Evolutionary conservation across 2,888 invertebrate genomes (phyloP), one percentile per base, ranked within the genome.

Genomic region (Temnothorax unifasciatus): DNA sequence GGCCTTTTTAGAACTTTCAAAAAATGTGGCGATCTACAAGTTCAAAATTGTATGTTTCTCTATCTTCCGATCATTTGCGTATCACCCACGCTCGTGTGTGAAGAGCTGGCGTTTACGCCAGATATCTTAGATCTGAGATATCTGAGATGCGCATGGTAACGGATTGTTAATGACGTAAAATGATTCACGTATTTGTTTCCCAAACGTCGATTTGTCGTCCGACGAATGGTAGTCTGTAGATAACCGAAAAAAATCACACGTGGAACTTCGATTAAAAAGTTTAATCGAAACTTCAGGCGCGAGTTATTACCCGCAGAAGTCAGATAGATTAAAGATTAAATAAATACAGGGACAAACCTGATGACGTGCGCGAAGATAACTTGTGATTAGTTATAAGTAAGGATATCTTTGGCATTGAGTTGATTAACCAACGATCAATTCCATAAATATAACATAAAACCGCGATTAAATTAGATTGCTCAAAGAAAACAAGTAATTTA

Each of bases 241-340:
- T 41, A 64, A 64, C 4, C 21, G 13, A 13, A 5, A 6, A 63
- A 41, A 13, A 41, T 0, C 61, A 9, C 21, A 1, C 29, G n/a
- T 1, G 11, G 21, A 41, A 21, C 13, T 63, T 63, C 13, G 5
- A 41, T 64, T 5, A 6, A 64, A 21, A 64, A 21, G 34, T 34
- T 34, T 5, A 6, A 34, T 63, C 38, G 5, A 34, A 34, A 34
- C 5, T 64, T 64, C 63, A 41, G 13, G 21, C 21, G 21, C 9
- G 4, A 54, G 52, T 54, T 54, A 29, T 29, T 29, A 29, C 29
- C 3, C 21, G 3, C 21, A n/a, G 41, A 64, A 64, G 41, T 64
- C 64, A 64, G 15, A 13, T 13, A 63, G 41, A 64, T 64, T 64
- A 64, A 13, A 64, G 63, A 64, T 64, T 41, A 41, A 64, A 41